Conservation (phyloP, 2,113 vertebrate species). For the Oncorhynchus keta region DNA sequence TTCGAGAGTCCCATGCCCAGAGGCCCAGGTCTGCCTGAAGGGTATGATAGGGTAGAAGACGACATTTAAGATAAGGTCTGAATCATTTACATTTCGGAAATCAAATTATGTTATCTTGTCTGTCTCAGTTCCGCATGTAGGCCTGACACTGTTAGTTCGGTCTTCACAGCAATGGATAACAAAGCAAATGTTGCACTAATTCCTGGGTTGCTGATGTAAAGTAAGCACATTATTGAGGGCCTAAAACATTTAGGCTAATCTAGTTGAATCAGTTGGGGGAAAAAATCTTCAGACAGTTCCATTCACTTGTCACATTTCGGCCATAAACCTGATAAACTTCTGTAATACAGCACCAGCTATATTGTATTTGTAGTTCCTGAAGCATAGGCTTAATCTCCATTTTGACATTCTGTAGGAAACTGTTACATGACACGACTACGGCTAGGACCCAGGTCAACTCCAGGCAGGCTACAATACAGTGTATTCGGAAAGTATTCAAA, state of each 20-base stretch:
- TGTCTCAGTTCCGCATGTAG: neutral
- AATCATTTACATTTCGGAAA: too few relatives aligned
- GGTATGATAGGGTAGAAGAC: too few relatives aligned
- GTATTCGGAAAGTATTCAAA: too few relatives aligned
- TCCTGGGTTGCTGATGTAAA: neutral
- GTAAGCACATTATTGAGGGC: neutral
- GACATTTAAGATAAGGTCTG: too few relatives aligned
- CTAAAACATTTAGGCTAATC: too few relatives aligned
- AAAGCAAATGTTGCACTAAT: neutral
- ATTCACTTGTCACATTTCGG: neutral
- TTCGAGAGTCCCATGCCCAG: too few relatives aligned
- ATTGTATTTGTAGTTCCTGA: neutral
- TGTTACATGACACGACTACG: too few relatives aligned
- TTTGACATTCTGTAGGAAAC: too few relatives aligned
- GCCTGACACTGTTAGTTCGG: neutral
- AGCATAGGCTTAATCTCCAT: neutral
- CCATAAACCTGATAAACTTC: neutral
- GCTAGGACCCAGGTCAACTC: too few relatives aligned
- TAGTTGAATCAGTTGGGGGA: neutral
- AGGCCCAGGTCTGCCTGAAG: too few relatives aligned
- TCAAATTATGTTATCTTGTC: neutral
- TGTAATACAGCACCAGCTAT: neutral
- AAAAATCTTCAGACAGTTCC: neutral
- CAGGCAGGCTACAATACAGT: too few relatives aligned
- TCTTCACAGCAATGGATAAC: neutral